phyloP scores from a whole-genome alignment of 2,888 invertebrate genomes.

The Anthophora plumipes region DNA sequence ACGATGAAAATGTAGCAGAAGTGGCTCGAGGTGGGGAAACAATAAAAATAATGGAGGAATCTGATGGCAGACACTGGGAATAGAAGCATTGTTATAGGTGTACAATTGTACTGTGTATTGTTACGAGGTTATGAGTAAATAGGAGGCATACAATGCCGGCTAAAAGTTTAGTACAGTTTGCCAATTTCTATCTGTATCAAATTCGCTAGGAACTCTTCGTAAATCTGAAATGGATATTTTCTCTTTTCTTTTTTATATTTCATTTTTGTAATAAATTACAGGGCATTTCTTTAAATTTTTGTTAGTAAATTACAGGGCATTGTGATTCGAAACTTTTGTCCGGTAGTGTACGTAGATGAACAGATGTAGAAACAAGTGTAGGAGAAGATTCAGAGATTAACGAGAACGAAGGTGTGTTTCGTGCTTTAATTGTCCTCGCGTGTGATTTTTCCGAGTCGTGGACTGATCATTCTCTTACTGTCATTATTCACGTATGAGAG shows the following conservation, averaged over 20 bases:
- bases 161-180: no score
- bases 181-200: no score
- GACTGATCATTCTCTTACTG: no score
- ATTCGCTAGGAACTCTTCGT: no score
- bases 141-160: no score
- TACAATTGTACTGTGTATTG: neutral
- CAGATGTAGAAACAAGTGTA: slow-evolving; percentile 14
- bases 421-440: neutral
- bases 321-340: no score
- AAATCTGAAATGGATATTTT: no score
- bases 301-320: no score
- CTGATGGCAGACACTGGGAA: neutral
- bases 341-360: neutral
- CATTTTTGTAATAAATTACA: no score
- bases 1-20: neutral
- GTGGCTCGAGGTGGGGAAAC: neutral
- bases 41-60: slow-evolving; percentile 11
- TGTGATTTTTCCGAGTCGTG: neutral
- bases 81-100: slow-evolving; percentile 4
- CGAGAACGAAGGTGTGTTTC: neutral
- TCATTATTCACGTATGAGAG: no score
- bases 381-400: slow-evolving; percentile 13
- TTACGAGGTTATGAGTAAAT: slow-evolving; percentile 15
- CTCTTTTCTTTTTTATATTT: no score
- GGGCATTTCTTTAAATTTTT: no score